Percentiles rank a stretch among this genome's conserved stretches.
phyloP scores from a whole-genome alignment of 2,797 vertebrate genomes.

The Pipistrellus pipistrellus region DNA sequence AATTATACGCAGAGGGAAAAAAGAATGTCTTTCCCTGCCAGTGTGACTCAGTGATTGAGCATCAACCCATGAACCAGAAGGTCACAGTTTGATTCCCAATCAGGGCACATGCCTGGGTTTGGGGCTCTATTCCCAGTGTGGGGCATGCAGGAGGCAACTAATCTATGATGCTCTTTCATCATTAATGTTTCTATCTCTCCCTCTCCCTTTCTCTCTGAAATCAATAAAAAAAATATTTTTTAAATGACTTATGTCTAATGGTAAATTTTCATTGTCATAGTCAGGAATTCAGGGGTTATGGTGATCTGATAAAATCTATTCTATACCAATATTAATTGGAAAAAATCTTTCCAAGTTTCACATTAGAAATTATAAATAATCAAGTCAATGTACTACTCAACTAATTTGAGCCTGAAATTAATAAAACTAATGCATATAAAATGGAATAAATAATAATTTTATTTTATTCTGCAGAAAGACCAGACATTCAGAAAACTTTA shows the following conservation, averaged over 20 bases:
- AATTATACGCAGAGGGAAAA: neutral
- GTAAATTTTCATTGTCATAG: neutral
- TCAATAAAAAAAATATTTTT: no score
- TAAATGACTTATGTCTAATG: neutral
- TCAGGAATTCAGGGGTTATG: neutral
- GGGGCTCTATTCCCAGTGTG: no score
- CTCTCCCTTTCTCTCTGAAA: no score
- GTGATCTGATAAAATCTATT: neutral
- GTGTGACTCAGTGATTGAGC: no score
- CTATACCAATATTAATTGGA: neutral
- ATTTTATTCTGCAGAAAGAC: neutral
- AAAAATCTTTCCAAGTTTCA: neutral
- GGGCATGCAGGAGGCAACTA: no score
- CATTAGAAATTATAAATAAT: constrained; percentile 10
- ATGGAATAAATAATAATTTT: neutral
- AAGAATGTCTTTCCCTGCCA: no score
- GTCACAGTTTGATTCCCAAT: no score
- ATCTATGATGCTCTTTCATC: no score
- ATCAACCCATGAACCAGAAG: no score
- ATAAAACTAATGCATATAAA: neutral
- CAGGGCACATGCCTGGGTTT: no score
- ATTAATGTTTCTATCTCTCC: no score
- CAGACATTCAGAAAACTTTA: neutral
- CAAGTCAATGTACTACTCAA: neutral
- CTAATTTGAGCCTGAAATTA: constrained; percentile 41